Evolutionary conservation across 2,113 vertebrate species (phyloP).

Genomic region (Actinemys pallida): DNA sequence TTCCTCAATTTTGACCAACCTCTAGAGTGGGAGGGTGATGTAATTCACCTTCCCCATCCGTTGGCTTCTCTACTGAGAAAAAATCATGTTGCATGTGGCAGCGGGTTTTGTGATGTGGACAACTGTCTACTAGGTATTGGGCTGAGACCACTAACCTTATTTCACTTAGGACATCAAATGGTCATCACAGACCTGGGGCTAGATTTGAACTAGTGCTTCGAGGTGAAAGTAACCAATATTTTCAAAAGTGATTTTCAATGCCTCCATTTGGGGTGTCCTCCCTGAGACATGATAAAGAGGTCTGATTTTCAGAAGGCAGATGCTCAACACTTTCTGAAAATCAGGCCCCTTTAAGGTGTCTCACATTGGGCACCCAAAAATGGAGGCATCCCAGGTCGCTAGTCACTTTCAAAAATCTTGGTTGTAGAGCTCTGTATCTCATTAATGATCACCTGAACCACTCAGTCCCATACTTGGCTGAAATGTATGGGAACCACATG

Average conservation of each 20-base stretch:
- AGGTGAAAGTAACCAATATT: background rate
- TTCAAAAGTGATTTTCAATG: background rate
- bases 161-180: background rate
- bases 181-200: background rate
- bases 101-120: background rate
- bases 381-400: background rate
- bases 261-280: background rate
- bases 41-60: background rate
- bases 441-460: background rate
- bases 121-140: background rate
- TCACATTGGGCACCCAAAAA: background rate
- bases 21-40: background rate
- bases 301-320: background rate
- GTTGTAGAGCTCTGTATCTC: background rate
- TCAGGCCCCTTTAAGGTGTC: background rate
- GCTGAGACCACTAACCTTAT: background rate
- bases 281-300: background rate
- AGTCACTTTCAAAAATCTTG: background rate
- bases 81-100: background rate
- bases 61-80: background rate
- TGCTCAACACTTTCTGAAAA: background rate
- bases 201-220: background rate
- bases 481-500: background rate
- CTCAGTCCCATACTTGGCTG: background rate
- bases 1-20: background rate